These are phyloP conservation scores for Sphenopsis melanotis DNA, from an alignment of 2,797 vertebrate species.

Conservation along the genomic window DNA sequence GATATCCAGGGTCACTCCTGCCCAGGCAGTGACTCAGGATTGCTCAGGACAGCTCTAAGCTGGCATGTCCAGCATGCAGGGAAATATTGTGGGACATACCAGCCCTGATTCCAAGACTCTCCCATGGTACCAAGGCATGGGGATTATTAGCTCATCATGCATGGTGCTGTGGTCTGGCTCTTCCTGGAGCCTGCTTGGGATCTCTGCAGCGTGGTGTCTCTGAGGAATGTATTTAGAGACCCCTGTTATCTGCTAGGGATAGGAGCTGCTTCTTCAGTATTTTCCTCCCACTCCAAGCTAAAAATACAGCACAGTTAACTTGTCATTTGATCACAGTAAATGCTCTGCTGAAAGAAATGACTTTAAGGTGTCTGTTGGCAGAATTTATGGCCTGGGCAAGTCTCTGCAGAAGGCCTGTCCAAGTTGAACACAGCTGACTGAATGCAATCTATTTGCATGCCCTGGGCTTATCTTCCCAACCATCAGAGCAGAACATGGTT, in stretches of 20 bases:
- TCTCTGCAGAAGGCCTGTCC: conserved; percentile 8
- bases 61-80: background rate
- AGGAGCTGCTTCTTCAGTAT: conserved; percentile 27
- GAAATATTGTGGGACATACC: background rate
- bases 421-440: background rate
- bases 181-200: background rate
- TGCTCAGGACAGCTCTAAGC: background rate
- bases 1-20: background rate
- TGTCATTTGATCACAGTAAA: conserved; percentile 53
- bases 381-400: conserved; percentile 28
- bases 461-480: conserved; percentile 15
- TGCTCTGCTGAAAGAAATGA: conserved; percentile 11
- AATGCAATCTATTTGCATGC: background rate
- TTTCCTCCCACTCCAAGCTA: conserved; percentile 51
- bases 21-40: background rate
- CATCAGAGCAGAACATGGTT: conserved; percentile 19
- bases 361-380: conserved; percentile 14
- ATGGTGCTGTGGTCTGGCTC: background rate
- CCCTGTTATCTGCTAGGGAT: conserved; percentile 11
- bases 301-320: conserved; percentile 47
- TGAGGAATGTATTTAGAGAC: conserved; percentile 2
- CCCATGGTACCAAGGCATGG: background rate
- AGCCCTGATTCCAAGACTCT: background rate
- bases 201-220: background rate
- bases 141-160: background rate